Evolutionary conservation across 35 echinoderm and acorn worm species (phyloP).

Genomic region (Apostichopus californicus): DNA sequence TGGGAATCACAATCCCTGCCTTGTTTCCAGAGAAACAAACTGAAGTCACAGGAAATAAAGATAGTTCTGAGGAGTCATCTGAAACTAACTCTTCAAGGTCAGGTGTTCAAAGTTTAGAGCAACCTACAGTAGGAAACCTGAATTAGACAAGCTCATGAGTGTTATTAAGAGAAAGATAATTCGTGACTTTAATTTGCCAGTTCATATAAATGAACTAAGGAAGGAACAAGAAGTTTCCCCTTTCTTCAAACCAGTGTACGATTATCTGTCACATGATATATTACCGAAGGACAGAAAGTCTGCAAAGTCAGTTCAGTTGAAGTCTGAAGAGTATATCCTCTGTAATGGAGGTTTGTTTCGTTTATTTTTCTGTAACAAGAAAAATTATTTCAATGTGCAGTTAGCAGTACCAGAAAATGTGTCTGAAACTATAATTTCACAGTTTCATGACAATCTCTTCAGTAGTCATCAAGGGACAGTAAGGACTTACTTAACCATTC

Average conservation of each 20-base stretch:
- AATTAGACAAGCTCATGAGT: constrained; percentile 50
- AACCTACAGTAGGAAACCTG: no score
- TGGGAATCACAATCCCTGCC: constrained; percentile 35
- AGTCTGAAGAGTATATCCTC: no score
- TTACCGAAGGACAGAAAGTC: no score
- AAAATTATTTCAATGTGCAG: no score
- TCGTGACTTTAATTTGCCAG: constrained; percentile 55
- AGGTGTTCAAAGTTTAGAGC: neutral
- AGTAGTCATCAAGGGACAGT: constrained; percentile 58
- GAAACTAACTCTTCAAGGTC: neutral
- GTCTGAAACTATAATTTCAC: constrained; percentile 38
- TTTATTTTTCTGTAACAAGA: no score
- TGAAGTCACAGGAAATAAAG: neutral
- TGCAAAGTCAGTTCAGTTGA: no score
- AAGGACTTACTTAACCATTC: constrained; percentile 61
- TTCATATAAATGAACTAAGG: no score
- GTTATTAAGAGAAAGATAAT: constrained; percentile 51
- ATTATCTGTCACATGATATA: no score
- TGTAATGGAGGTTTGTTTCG: no score
- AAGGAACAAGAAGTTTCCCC: no score
- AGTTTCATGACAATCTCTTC: constrained; percentile 46
- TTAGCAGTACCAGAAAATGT: constrained; percentile 50
- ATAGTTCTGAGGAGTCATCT: neutral
- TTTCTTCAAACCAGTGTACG: no score
- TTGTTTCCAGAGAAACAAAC: no score